A percentile compares a stretch with the other conserved stretches of the same genome.
Conservation (phyloP, 1,140 invertebrate genomes). For the Drosophila orena region DNA sequence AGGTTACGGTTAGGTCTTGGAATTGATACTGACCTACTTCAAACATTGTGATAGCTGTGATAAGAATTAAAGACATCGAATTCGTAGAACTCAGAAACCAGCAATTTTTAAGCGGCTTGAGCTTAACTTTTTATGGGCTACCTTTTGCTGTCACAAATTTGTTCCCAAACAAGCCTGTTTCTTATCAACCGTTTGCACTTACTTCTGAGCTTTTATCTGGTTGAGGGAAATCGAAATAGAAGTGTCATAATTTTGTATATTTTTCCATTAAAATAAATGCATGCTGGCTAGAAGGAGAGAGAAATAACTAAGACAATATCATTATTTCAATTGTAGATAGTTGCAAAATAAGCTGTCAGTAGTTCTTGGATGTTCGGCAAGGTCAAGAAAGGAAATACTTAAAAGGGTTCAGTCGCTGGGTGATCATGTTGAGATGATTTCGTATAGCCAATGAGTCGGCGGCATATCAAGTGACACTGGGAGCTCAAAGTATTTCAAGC, state of each 20-base stretch:
- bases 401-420: neutral
- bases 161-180: constrained; percentile 14
- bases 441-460: constrained; percentile 9
- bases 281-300: neutral
- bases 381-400: neutral
- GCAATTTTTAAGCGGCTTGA: constrained; percentile 29
- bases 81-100: constrained; percentile 6
- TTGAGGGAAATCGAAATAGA: constrained; percentile 1
- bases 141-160: constrained; percentile 12
- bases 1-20: neutral
- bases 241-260: constrained; percentile 7
- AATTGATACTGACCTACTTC: neutral
- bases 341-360: too few relatives aligned
- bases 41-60: neutral
- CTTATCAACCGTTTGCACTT: constrained; percentile 35
- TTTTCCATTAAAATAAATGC: constrained; percentile 9
- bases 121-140: constrained; percentile 17
- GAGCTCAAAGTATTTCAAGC: constrained; percentile 17
- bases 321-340: too few relatives aligned
- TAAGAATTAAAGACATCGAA: neutral
- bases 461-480: constrained; percentile 23
- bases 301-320: too few relatives aligned
- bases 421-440: neutral
- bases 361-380: too few relatives aligned
- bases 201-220: neutral